Evolutionary conservation across 2,797 vertebrate genomes (phyloP).

Genomic region (Hippoglossus hippoglossus): DNA sequence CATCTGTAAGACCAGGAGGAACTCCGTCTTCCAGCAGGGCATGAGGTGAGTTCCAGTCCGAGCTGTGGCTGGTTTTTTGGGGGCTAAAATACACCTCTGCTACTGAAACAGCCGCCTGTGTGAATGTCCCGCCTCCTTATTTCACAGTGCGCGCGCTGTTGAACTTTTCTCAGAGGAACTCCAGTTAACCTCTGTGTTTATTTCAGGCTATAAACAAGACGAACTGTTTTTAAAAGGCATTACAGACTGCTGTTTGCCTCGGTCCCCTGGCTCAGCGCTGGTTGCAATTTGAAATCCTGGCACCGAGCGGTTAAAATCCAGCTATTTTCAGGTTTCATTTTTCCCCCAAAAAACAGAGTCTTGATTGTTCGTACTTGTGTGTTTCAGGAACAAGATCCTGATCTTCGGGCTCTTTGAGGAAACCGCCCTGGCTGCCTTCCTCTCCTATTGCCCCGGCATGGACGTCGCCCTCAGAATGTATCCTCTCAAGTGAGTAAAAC

Average conservation of each 20-base stretch:
- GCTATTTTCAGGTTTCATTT: slow-evolving; percentile 9
- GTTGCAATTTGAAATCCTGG: neutral
- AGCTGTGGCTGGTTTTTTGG: too few species aligned
- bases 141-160: neutral
- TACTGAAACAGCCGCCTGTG: neutral
- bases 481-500: slow-evolving; percentile 91
- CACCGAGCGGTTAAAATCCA: neutral
- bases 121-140: too few species aligned
- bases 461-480: slow-evolving; percentile 96
- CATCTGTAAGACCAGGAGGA: slow-evolving; percentile 97
- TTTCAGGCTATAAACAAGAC: slow-evolving; percentile 2
- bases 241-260: neutral
- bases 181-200: slow-evolving; percentile 1
- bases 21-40: slow-evolving; percentile 96
- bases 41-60: slow-evolving; percentile 89
- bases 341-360: neutral
- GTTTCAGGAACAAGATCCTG: slow-evolving; percentile 94
- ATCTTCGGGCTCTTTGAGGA: slow-evolving; percentile 98
- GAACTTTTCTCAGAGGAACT: neutral
- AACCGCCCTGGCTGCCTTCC: slow-evolving; percentile 94
- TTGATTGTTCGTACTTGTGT: neutral
- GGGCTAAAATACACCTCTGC: neutral
- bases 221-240: slow-evolving; percentile 4
- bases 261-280: too few species aligned
- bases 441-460: slow-evolving; percentile 97